phyloP scores from a whole-genome alignment of 2,888 invertebrate species.

The Idaea biselata region DNA sequence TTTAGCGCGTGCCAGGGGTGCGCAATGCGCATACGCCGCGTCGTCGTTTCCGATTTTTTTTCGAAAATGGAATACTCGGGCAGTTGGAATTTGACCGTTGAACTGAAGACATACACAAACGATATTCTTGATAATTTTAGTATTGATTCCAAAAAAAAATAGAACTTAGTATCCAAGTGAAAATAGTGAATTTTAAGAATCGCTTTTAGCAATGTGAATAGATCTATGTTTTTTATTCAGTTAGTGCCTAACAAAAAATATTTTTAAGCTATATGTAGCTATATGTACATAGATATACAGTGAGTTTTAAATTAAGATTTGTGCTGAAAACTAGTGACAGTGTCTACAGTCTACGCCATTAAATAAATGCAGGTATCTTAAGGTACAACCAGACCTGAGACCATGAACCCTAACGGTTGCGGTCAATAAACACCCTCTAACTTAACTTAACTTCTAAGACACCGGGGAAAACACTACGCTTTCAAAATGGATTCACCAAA shows the following conservation, averaged over 20 bases:
- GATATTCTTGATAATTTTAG: slow-evolving; percentile 11
- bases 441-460: slow-evolving; percentile 19
- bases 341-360: slow-evolving; percentile 1
- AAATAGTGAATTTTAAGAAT: neutral
- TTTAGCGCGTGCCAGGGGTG: slow-evolving; percentile 74
- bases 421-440: slow-evolving; percentile 49
- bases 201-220: neutral
- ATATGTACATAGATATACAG: no score
- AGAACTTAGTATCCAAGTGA: neutral
- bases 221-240: no score
- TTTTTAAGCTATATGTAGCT: no score
- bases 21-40: slow-evolving; percentile 70
- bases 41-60: slow-evolving; percentile 56
- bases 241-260: no score
- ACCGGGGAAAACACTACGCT: slow-evolving; percentile 50
- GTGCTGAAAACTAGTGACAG: neutral
- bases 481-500: slow-evolving; percentile 73
- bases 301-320: neutral
- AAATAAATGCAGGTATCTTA: neutral
- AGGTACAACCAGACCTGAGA: neutral
- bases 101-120: slow-evolving; percentile 37
- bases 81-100: slow-evolving; percentile 68
- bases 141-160: slow-evolving; percentile 14
- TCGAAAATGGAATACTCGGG: slow-evolving; percentile 50
- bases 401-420: slow-evolving; percentile 39